Evolutionary conservation across 2,113 vertebrate species (phyloP), one percentile per base, ranked within the genome.

Genomic region (Turnix velox): DNA sequence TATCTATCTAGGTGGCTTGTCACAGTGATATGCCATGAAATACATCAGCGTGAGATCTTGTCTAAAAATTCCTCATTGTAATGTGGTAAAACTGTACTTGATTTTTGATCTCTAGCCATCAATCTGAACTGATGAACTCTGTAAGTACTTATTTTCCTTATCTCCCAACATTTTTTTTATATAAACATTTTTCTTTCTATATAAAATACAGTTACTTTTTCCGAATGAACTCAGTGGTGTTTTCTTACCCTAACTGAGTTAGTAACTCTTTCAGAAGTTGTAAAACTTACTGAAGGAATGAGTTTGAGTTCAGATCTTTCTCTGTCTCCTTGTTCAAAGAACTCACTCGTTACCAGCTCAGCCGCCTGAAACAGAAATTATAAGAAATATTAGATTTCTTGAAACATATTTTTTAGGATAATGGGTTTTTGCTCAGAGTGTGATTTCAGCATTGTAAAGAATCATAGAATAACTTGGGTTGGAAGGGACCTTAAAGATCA

Each of bases 271-370:
- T 58, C 14, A 83, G 80, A 95, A 92, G 22, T 59, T 2, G 69
- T 24, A 66, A 88, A 78, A 98, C 99, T 99, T 98, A 99, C 99
- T 9, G 99, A 99, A 84, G 99, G 99, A 2, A 98, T 99, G 94
- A 99, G 98, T 96, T 99, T 99, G 94, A 99, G 98, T 95, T 99
- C 99, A 8, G 98, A 98, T 96, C 99, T 97, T 95, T 99, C 99
- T 96, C 99, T 97, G 98, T 99, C 99, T 72, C 99, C 99, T 98
- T 99, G 99, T 97, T 99, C 99, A 55, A 99, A 99, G 97, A 99
- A 99, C 96, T 99, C 99, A 18, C 98, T 99, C 87, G 99, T 99
- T 94, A 99, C 99, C 97, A 99, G 97, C 97, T 99, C 99, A 59
- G 99, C 99, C 88, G 99, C 99, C 99, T 99, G 97, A 91, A 98